Base-by-base conservation (phyloP, 2,113 vertebrate genomes). In the Meleagris gallopavo region DNA sequence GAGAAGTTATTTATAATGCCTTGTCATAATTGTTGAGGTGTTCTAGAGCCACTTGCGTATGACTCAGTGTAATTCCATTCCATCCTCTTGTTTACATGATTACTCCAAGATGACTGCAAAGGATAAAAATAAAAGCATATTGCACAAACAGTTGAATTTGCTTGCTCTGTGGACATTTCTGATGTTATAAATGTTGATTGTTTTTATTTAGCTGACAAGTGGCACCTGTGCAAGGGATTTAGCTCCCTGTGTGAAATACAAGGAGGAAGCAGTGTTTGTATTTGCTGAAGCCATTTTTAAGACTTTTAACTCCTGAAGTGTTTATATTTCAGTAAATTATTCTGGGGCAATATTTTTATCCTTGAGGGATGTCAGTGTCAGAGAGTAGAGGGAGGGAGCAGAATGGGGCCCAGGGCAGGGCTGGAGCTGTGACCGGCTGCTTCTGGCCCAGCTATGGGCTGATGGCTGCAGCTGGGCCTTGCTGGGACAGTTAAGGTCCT, bases 11-110 rank as follows among this genome's bases (percentile, higher is more conserved):
- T 98, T 98, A 98, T 98, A 98, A 98, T 97, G 97, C 97, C 97
- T 98, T 98, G 97, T 98, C 97, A 97, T 98, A 96, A 97, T 97
- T 54, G 79, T 98, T 98, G 97, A 97, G 97, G 97, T 98, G 97
- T 98, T 97, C 97, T 97, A 98, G 97, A 98, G 93, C 96, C 97
- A 97, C 98, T 98, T 98, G 97, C 97, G 77, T 97, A 97, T 21
- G 65, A 97, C 96, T 98, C 96, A 96, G 76, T 98, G 98, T 98
- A 98, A 98, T 98, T 98, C 95, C 97, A 97, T 98, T 97, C 97
- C 97, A 98, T 98, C 97, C 97, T 98, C 94, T 97, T 98, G 98
- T 98, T 98, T 98, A 98, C 98, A 98, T 96, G 90, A 97, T 98
- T 98, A 98, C 95, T 98, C 97, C 95, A 97, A 98, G 96, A 97